phyloP scores from a whole-genome alignment of 2,888 invertebrate species.

The Hirtodrosophila confusa region DNA sequence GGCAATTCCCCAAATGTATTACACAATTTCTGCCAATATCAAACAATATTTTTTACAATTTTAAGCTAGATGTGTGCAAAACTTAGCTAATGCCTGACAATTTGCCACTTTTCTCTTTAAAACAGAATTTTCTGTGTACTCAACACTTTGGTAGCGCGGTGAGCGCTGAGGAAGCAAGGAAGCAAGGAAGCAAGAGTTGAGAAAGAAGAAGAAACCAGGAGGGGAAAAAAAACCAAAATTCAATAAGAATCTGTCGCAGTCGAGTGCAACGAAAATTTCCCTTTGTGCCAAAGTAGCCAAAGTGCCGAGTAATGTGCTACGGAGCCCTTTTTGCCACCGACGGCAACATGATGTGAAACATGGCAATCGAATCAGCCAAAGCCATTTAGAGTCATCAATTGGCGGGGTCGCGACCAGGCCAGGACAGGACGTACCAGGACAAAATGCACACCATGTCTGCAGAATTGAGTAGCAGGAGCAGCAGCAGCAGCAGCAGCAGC shows the following conservation, averaged over 20 bases:
- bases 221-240: conserved; percentile 35
- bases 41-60: no score
- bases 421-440: conserved; percentile 24
- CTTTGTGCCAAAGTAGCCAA: conserved; percentile 55
- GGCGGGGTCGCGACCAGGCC: conserved; percentile 56
- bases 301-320: conserved; percentile 77
- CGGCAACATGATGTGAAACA: conserved; percentile 76
- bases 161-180: no score
- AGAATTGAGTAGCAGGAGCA: conserved; percentile 30
- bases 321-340: conserved; percentile 72
- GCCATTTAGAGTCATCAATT: conserved; percentile 78
- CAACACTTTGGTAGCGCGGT: conserved; percentile 3
- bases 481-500: conserved; percentile 7
- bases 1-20: no score
- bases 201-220: not conserved
- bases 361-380: conserved; percentile 77
- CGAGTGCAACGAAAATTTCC: conserved; percentile 49
- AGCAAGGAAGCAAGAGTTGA: no score
- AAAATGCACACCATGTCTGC: conserved; percentile 60
- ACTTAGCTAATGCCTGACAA: no score
- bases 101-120: not conserved
- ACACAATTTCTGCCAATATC: no score
- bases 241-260: conserved; percentile 59
- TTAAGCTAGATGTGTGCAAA: no score
- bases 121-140: conserved; percentile 5